Evolutionary conservation across 2,888 invertebrate species (phyloP).

Genomic region (Trichogramma dendrolimi): DNA sequence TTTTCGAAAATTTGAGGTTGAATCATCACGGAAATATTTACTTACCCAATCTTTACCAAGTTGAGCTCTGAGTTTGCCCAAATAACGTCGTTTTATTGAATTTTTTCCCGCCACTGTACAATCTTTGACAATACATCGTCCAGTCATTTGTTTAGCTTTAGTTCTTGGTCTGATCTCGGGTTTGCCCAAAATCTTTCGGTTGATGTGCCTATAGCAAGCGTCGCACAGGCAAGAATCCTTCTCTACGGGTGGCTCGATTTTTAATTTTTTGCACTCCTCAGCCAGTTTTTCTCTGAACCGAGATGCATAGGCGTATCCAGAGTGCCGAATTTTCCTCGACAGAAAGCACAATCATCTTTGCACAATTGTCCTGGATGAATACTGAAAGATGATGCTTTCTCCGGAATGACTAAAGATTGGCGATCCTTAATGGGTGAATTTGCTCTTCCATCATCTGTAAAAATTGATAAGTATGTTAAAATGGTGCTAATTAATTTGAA

Average conservation of each 20-base stretch:
- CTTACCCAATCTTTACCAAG: too few species aligned
- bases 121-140: slow-evolving; percentile 47
- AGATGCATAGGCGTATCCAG: slow-evolving; percentile 85
- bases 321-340: slow-evolving; percentile 81
- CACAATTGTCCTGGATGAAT: slow-evolving; percentile 79
- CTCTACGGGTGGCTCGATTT: slow-evolving; percentile 75
- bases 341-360: slow-evolving; percentile 81
- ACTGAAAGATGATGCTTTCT: slow-evolving; percentile 82
- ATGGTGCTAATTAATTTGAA: background rate
- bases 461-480: background rate
- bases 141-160: slow-evolving; percentile 46
- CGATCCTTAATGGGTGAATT: slow-evolving; percentile 51
- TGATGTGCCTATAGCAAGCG: slow-evolving; percentile 81
- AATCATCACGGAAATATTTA: too few species aligned
- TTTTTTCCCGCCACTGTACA: slow-evolving; percentile 49
- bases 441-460: slow-evolving; percentile 45
- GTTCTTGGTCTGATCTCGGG: slow-evolving; percentile 46
- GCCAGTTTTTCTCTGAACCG: slow-evolving; percentile 40
- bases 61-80: slow-evolving; percentile 45
- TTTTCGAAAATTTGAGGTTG: too few species aligned
- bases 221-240: slow-evolving; percentile 83
- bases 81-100: slow-evolving; percentile 51
- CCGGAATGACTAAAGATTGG: slow-evolving; percentile 73
- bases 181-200: slow-evolving; percentile 64
- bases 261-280: slow-evolving; percentile 77